Conservation (phyloP, 2,113 vertebrate genomes). For the Aphelocoma coerulescens region DNA sequence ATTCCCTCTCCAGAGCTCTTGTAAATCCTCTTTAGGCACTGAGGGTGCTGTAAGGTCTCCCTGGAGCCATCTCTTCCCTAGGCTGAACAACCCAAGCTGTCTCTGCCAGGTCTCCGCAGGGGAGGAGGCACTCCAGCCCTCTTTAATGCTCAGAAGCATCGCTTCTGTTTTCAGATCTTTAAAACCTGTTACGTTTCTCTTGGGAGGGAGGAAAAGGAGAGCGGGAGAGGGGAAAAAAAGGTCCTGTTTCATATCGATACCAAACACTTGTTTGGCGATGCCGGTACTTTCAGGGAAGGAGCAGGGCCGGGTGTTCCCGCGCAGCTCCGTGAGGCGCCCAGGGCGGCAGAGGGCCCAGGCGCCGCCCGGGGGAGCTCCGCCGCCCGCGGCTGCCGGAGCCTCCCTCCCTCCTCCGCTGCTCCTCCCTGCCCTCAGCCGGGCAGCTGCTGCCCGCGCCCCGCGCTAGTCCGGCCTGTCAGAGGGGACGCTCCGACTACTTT, state of each 20-base stretch:
- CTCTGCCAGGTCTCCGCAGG: not conserved
- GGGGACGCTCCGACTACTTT: not conserved
- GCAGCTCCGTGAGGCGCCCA: not conserved
- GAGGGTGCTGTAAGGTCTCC: not conserved
- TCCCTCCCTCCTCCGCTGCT: not conserved
- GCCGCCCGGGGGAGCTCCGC: not conserved
- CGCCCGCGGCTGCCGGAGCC: not conserved
- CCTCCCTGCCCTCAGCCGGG: not conserved
- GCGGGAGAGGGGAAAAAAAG: fast-evolving
- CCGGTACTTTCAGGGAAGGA: not conserved
- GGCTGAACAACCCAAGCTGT: not conserved
- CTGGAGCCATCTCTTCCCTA: not conserved
- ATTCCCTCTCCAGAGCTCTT: not conserved
- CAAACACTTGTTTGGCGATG: not conserved
- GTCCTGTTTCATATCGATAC: too few species aligned
- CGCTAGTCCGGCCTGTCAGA: fast-evolving
- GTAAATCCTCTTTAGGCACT: not conserved
- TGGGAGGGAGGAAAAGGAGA: not conserved
- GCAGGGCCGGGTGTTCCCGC: fast-evolving
- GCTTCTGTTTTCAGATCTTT: not conserved
- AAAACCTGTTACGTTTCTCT: not conserved
- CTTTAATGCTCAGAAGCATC: not conserved
- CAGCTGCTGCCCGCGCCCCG: not conserved
- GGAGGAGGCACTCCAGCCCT: not conserved
- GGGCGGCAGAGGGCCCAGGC: fast-evolving